These are phyloP conservation scores for Oscheius onirici DNA, from an alignment of 2,888 invertebrate species.

Conservation along the genomic window DNA sequence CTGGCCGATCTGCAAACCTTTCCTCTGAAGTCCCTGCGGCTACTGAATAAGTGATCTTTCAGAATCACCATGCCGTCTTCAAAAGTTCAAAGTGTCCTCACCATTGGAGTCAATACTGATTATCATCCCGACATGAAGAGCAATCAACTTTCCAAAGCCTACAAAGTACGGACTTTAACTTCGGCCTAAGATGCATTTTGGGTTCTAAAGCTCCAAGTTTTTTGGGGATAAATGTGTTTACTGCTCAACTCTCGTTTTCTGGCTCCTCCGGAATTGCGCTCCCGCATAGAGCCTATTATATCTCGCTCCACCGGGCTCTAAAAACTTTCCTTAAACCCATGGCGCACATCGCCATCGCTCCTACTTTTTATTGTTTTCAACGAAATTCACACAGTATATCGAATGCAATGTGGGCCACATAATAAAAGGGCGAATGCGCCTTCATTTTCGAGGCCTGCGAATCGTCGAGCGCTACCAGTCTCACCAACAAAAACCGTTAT, in stretches of 20 bases:
- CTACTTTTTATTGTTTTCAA: background rate
- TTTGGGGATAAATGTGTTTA: slow-evolving; percentile 25
- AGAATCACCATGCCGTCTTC: background rate
- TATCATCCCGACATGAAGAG: slow-evolving; percentile 13
- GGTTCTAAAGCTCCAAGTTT: background rate
- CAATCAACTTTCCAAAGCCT: slow-evolving; percentile 12
- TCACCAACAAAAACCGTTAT: too few relatives aligned
- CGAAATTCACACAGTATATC: background rate
- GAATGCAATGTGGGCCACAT: background rate
- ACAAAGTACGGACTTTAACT: slow-evolving; percentile 1
- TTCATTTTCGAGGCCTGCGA: too few relatives aligned
- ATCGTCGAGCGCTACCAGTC: too few relatives aligned
- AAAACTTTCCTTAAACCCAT: slow-evolving; percentile 18
- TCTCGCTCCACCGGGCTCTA: slow-evolving; percentile 23
- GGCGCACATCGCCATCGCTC: background rate
- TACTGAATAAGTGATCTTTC: background rate
- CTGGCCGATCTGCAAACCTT: too few relatives aligned
- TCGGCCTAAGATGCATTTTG: background rate
- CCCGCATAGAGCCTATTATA: slow-evolving; percentile 23
- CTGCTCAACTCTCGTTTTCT: slow-evolving; percentile 20
- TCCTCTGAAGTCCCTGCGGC: too few relatives aligned
- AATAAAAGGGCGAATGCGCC: background rate
- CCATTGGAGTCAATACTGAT: slow-evolving; percentile 17
- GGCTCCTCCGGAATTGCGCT: slow-evolving; percentile 27
- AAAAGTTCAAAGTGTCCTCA: background rate